These are phyloP conservation scores for Poecilia wingei DNA, from an alignment of 2,797 vertebrate genomes.

Conservation along the genomic window DNA sequence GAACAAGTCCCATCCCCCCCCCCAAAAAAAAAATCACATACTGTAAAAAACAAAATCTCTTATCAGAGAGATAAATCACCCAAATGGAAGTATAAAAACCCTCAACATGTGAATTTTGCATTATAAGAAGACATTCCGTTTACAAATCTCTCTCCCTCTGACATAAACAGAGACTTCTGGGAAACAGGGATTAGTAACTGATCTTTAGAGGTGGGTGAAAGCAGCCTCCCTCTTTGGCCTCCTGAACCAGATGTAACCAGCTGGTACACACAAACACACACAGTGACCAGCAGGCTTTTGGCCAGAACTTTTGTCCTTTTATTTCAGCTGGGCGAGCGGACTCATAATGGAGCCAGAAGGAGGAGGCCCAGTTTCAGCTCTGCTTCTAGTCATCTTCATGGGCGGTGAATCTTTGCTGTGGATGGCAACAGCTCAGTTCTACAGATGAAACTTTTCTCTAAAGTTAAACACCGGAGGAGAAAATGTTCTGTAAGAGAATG, in stretches of 20 bases:
- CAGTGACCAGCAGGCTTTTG: constrained; percentile 54
- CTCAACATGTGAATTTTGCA: too few relatives aligned
- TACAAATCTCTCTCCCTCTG: not conserved
- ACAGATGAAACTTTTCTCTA: constrained; percentile 5
- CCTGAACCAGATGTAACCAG: constrained; percentile 76
- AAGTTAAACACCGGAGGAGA: constrained; percentile 11
- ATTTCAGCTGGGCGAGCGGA: constrained; percentile 62
- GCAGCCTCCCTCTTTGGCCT: constrained; percentile 59
- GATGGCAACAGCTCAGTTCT: constrained; percentile 14
- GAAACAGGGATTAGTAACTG: constrained; percentile 68
- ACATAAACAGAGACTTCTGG: constrained; percentile 50
- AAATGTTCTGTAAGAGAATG: constrained; percentile 14
- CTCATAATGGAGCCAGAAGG: constrained; percentile 35
- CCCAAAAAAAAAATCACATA: not conserved
- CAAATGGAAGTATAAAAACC: too few relatives aligned
- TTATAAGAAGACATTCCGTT: not conserved
- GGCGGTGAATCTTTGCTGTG: constrained; percentile 11
- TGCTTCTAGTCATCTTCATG: constrained; percentile 29
- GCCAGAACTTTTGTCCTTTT: constrained; percentile 73
- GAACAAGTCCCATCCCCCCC: not conserved
- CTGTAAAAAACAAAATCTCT: not conserved
- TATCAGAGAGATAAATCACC: too few relatives aligned
- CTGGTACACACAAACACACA: constrained; percentile 52
- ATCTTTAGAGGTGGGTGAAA: constrained; percentile 69
- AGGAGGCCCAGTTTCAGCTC: constrained; percentile 38